Percentiles rank a stretch among this genome's conserved stretches.
Evolutionary conservation across 2,888 invertebrate species (phyloP).

Genomic region (Calameuta idolon): DNA sequence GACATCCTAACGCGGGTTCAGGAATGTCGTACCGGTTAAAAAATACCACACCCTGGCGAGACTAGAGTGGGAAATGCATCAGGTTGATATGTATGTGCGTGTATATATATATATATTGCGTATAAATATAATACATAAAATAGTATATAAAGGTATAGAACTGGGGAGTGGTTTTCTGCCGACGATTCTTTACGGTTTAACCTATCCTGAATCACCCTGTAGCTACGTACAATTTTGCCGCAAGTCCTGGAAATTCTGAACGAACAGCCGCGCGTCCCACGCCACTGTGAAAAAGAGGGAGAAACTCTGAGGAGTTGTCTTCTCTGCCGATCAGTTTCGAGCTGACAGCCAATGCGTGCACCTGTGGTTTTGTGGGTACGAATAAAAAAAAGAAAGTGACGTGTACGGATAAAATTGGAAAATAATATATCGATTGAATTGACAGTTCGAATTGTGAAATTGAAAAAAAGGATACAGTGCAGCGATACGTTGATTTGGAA

Average conservation of each 20-base stretch:
- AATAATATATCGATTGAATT: not conserved
- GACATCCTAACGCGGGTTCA: not conserved
- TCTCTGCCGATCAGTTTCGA: slow-evolving; percentile 54
- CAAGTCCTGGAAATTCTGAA: not conserved
- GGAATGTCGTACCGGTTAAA: not conserved
- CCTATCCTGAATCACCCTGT: not conserved
- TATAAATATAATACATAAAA: not conserved
- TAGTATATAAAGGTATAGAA: not conserved
- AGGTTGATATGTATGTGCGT: not conserved
- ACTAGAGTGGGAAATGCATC: not conserved
- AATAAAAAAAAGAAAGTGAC: not conserved
- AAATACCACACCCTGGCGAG: not conserved
- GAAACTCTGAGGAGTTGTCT: slow-evolving; percentile 31
- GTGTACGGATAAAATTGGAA: not conserved
- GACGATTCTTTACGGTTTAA: not conserved
- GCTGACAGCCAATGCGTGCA: slow-evolving; percentile 44
- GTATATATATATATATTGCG: not conserved
- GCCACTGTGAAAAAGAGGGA: slow-evolving; percentile 21
- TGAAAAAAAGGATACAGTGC: not conserved
- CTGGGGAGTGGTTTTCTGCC: not conserved
- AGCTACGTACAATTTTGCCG: not conserved
- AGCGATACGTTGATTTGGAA: not conserved
- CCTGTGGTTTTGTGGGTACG: slow-evolving; percentile 10
- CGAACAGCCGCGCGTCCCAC: slow-evolving; percentile 19
- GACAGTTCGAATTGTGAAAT: not conserved